Base-by-base conservation (phyloP, 2,888 invertebrate species). In the Ametastegia equiseti region DNA sequence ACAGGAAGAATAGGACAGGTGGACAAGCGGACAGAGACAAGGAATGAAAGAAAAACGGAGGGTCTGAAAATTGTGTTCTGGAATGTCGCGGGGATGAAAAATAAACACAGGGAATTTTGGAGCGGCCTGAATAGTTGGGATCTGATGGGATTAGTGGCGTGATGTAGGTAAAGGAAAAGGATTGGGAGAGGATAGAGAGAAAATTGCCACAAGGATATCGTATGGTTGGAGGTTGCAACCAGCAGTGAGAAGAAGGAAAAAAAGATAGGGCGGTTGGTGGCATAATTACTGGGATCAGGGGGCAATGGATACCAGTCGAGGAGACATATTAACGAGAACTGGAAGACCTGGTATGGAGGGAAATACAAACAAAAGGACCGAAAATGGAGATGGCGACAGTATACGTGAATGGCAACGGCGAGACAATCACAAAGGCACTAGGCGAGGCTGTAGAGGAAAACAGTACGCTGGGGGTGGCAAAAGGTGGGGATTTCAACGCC, bases 21-120 rank as follows among this genome's bases (percentile, higher is more conserved):
- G 23, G 15, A 63, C 30, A 45, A 27, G 60, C 65, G 39, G 63
- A 54, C 19, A 39, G 27, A 39, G 67, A 67, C 15, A 45, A 45
- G 47, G 15, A 4, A 4, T 15, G 5, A 3, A n/a, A 1, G 2
- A n/a, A 2, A 4, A 4, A 6, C 15, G 47, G 47, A 36, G 27
- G 36, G 13, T 9, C 47, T 47, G 80, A 81, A 65, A 63, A 9
- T 81, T 1, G 27, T 69, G 0, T 84, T 84, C 71, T 85, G 82
- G 83, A 86, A 84, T 39, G 82, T 84, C n/a, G 84, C 84, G 6
- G 84, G 84, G 4, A 1, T 84, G 36, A 36, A 30, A 23, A 82
- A 81, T 0, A 86, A 86, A 27, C 82, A 83, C n/a, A 80, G 39
- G 36, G 84, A 85, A 2, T 84, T 85, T 33, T 84, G 83, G 82